Percentiles rank a stretch among this genome's conserved stretches.
These are phyloP conservation scores for Synanthedon andrenaeformis DNA, from an alignment of 2,888 invertebrate species.

Conservation along the genomic window DNA sequence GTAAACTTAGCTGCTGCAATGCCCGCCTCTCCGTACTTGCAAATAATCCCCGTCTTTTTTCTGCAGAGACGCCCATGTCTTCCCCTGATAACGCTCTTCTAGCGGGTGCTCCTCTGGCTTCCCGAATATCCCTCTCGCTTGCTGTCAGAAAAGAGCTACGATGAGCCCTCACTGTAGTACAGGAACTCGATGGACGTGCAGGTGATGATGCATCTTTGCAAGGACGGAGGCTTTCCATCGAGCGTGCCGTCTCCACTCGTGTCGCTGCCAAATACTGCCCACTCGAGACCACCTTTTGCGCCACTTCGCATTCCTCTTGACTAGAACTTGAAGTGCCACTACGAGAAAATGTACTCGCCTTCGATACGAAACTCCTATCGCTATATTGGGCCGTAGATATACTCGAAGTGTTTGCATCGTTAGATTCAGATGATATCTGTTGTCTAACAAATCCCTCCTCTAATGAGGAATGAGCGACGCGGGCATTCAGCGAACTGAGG, in stretches of 20 bases:
- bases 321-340: slow-evolving; percentile 77
- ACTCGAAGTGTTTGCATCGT: slow-evolving; percentile 65
- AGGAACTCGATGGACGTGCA: slow-evolving; percentile 65
- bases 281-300: slow-evolving; percentile 53
- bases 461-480: slow-evolving; percentile 48
- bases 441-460: slow-evolving; percentile 46
- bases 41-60: slow-evolving; percentile 75
- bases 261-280: slow-evolving; percentile 69
- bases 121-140: slow-evolving; percentile 76
- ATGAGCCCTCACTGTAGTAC: slow-evolving; percentile 60
- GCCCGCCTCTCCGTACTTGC: slow-evolving; percentile 74
- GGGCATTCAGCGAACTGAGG: slow-evolving; percentile 43
- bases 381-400: slow-evolving; percentile 58
- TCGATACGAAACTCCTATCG: slow-evolving; percentile 63
- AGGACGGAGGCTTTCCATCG: slow-evolving; percentile 78
- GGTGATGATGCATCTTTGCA: slow-evolving; percentile 66
- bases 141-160: slow-evolving; percentile 75
- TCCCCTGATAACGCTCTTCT: slow-evolving; percentile 74
- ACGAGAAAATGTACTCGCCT: slow-evolving; percentile 64
- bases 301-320: slow-evolving; percentile 76
- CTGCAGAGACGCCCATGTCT: slow-evolving; percentile 72
- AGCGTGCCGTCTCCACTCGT: slow-evolving; percentile 72
- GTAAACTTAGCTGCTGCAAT: slow-evolving; percentile 77
- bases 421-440: slow-evolving; percentile 70
- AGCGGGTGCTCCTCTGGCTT: slow-evolving; percentile 73